Conservation (phyloP, 1,140 invertebrate species). For the Hylaeus volcanicus region DNA sequence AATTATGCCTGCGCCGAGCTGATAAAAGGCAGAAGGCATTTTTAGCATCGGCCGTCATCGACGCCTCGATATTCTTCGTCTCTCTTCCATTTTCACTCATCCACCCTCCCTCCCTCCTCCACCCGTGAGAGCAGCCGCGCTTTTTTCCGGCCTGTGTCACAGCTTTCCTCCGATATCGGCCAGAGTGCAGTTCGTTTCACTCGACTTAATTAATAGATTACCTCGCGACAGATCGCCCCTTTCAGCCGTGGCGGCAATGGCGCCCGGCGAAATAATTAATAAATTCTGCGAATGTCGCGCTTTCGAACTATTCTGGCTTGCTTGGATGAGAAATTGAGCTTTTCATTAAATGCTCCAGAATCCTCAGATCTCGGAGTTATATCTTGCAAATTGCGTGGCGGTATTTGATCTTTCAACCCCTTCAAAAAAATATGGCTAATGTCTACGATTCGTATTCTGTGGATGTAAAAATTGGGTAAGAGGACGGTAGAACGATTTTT, state of each 20-base stretch:
- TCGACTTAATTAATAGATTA: conserved; percentile 58
- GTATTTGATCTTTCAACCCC: too few relatives aligned
- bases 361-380: too few relatives aligned
- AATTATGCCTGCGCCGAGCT: conserved; percentile 56
- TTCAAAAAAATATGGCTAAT: too few relatives aligned
- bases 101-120: too few relatives aligned
- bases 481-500: too few relatives aligned
- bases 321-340: too few relatives aligned
- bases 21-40: conserved; percentile 60
- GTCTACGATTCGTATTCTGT: too few relatives aligned
- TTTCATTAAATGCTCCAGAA: too few relatives aligned
- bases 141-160: conserved; percentile 20
- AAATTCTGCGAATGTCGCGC: conserved; percentile 4
- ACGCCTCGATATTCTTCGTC: conserved; percentile 45
- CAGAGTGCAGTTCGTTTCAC: conserved; percentile 30
- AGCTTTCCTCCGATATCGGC: conserved; percentile 43
- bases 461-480: too few relatives aligned
- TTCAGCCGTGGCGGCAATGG: conserved; percentile 14
- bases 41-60: conserved; percentile 57
- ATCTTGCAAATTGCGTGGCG: too few relatives aligned
- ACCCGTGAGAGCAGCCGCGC: not conserved
- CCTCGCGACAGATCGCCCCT: conserved; percentile 30
- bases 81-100: conserved; percentile 28
- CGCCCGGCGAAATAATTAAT: conserved; percentile 41
- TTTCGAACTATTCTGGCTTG: too few relatives aligned